Percentiles rank a stretch among this genome's conserved stretches.
phyloP scores from a whole-genome alignment of 2,797 vertebrate species.

The Potorous gilbertii region DNA sequence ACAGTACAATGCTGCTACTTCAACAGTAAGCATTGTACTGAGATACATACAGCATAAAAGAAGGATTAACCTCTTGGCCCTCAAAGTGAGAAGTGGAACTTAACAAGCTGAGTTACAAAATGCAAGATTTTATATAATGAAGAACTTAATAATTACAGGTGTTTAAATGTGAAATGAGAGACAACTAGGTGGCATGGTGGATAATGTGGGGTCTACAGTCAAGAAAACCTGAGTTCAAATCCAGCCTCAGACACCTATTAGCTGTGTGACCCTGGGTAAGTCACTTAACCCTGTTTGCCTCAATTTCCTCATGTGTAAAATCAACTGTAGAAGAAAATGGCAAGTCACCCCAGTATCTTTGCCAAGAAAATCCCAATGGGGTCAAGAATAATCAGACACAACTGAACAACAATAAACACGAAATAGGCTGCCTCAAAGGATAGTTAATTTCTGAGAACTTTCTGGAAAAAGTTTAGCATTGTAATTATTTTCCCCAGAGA shows the following conservation, averaged over 20 bases:
- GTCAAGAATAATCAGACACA: not conserved
- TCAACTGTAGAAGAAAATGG: not conserved
- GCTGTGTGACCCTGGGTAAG: not conserved
- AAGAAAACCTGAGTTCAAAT: not conserved
- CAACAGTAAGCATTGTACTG: slow-evolving; percentile 3
- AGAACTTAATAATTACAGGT: not conserved
- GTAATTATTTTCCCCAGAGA: not conserved
- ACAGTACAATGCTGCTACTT: slow-evolving; percentile 23
- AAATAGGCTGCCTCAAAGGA: not conserved
- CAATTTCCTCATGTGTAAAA: not conserved
- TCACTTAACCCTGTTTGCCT: not conserved
- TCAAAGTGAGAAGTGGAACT: not conserved
- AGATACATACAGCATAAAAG: slow-evolving; percentile 12
- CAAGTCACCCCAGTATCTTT: not conserved
- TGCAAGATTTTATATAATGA: not conserved
- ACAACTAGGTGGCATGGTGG: not conserved
- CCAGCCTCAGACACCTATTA: not conserved
- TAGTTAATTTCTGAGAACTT: not conserved
- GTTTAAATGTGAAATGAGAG: not conserved
- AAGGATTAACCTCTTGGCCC: not conserved
- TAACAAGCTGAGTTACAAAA: not conserved
- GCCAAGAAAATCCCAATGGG: not conserved
- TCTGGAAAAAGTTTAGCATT: not conserved
- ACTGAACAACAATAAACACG: not conserved
- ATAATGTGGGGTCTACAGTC: not conserved